Conservation (phyloP, 2,888 invertebrate species). For the Oxycera nigricornis region DNA sequence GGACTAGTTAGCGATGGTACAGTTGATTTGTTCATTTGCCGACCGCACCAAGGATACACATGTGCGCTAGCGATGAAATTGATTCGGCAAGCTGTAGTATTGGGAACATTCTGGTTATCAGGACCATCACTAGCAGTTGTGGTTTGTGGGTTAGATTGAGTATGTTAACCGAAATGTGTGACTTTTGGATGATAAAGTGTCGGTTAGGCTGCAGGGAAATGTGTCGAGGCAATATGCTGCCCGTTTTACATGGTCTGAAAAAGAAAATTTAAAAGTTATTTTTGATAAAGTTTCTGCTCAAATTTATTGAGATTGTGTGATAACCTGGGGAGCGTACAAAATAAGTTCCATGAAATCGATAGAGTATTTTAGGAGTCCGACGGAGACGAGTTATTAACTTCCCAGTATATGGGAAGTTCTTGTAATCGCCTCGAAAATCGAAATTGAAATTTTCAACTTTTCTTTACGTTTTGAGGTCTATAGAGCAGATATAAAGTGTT, state of each 20-base stretch:
- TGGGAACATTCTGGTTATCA: too few species aligned
- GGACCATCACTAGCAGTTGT: neutral
- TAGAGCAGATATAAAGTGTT: too few species aligned
- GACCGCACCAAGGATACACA: neutral
- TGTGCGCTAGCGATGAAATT: neutral
- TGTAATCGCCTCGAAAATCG: too few species aligned
- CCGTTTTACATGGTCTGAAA: neutral
- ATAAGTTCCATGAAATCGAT: too few species aligned
- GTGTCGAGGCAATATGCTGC: neutral
- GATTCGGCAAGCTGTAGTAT: neutral
- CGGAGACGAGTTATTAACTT: too few species aligned
- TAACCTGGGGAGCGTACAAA: too few species aligned
- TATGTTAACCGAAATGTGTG: neutral
- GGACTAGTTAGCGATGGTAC: neutral
- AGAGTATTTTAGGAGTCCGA: too few species aligned
- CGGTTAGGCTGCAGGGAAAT: neutral
- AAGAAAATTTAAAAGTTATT: neutral
- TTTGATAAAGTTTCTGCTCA: too few species aligned
- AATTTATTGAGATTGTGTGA: too few species aligned
- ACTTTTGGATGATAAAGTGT: neutral
- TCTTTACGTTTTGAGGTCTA: too few species aligned
- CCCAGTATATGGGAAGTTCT: too few species aligned
- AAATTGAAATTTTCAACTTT: too few species aligned
- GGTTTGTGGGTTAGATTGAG: neutral
- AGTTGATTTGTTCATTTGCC: constrained; percentile 21